phyloP scores from a whole-genome alignment of 2,888 invertebrate genomes.

The Ectropis crepuscularia region DNA sequence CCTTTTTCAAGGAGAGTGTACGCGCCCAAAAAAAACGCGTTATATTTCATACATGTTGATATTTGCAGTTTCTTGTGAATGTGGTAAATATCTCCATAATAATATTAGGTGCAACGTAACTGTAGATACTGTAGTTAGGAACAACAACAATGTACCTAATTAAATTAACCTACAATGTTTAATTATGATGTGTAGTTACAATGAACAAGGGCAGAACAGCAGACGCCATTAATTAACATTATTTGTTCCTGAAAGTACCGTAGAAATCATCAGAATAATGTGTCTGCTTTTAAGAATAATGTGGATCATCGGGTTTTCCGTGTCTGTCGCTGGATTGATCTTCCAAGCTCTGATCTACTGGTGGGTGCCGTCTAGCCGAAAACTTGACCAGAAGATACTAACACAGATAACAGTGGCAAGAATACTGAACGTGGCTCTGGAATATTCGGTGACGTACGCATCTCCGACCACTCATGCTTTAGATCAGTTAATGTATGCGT shows the following conservation, averaged over 20 bases:
- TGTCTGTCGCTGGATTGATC: constrained; percentile 53
- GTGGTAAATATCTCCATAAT: no score
- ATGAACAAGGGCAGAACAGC: no score
- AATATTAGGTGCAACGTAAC: no score
- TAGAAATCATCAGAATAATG: background rate
- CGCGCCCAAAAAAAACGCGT: no score
- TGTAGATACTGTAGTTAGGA: no score
- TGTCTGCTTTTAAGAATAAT: background rate
- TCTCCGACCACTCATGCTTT: background rate
- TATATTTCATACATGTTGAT: no score
- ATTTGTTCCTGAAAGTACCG: background rate
- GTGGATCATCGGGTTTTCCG: no score
- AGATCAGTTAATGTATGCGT: constrained; percentile 34
- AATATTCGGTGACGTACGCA: constrained; percentile 47
- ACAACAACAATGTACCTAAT: no score
- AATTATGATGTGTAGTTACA: no score
- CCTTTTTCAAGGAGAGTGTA: no score
- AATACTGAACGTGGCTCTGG: constrained; percentile 53
- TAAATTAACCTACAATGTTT: no score
- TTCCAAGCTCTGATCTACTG: constrained; percentile 52
- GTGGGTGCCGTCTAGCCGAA: constrained; percentile 54
- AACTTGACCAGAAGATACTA: constrained; percentile 62
- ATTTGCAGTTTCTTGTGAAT: no score
- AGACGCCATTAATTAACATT: background rate
- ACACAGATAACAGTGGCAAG: constrained; percentile 61